These are phyloP conservation scores for Acipenser oxyrinchus DNA, from an alignment of 2,797 vertebrate species.

Conservation along the genomic window DNA sequence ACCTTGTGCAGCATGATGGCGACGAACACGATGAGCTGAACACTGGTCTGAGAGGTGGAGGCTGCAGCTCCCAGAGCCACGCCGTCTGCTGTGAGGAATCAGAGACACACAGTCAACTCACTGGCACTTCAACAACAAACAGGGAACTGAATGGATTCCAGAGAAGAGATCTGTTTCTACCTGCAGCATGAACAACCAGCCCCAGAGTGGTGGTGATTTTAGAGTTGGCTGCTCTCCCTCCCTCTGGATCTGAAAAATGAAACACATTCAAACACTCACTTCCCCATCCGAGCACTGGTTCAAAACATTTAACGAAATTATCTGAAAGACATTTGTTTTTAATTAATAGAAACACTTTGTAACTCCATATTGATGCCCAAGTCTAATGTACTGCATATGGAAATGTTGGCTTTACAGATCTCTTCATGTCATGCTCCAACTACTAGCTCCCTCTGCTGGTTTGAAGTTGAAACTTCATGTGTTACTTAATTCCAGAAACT, in stretches of 20 bases:
- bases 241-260: conserved; percentile 75
- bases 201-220: conserved; percentile 95
- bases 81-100: conserved; percentile 72
- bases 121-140: background rate
- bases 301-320: background rate
- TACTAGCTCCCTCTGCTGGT: no score
- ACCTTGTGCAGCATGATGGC: conserved; percentile 99
- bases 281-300: no score
- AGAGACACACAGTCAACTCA: background rate
- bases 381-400: no score
- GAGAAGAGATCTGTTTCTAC: conserved; percentile 39
- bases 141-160: background rate
- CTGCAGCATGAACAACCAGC: conserved; percentile 94
- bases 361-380: no score
- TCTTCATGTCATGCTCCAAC: no score
- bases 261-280: background rate
- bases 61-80: conserved; percentile 93
- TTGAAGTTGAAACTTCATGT: no score
- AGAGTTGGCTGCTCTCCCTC: conserved; percentile 73
- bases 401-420: no score
- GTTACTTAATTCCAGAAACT: no score
- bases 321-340: no score
- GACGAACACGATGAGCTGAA: conserved; percentile 98
- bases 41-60: conserved; percentile 94
- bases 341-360: background rate